Evolutionary conservation across 2,797 vertebrate genomes (phyloP).

Genomic region (Myripristis murdjan): DNA sequence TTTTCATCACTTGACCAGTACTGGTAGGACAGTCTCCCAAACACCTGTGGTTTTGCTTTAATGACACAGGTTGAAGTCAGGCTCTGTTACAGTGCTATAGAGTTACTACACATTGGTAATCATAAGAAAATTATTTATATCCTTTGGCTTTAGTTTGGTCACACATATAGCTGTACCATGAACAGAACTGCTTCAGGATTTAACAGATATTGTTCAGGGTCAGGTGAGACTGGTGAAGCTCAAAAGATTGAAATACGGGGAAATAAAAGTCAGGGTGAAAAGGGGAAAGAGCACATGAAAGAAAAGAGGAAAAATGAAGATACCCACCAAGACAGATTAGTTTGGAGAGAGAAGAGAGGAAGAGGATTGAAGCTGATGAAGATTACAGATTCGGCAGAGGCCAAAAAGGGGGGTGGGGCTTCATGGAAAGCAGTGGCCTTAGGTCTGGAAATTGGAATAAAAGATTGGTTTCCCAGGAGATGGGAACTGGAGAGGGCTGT

Average conservation of each 20-base stretch:
- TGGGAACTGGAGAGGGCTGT: constrained; percentile 61
- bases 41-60: too few relatives aligned
- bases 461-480: constrained; percentile 78
- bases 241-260: background rate
- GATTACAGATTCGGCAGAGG: constrained; percentile 43
- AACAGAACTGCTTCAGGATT: background rate
- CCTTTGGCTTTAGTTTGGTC: too few relatives aligned
- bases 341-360: background rate
- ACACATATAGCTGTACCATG: background rate
- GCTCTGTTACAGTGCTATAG: too few relatives aligned
- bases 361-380: constrained; percentile 34
- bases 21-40: too few relatives aligned
- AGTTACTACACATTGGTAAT: too few relatives aligned
- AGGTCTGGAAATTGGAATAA: constrained; percentile 70
- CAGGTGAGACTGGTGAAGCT: background rate
- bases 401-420: constrained; percentile 37
- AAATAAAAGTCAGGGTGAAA: background rate
- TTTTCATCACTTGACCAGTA: too few relatives aligned
- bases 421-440: constrained; percentile 65
- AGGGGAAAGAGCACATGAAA: background rate
- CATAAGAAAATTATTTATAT: too few relatives aligned
- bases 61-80: too few relatives aligned
- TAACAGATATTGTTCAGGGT: background rate
- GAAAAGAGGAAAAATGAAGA: background rate
- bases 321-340: constrained; percentile 11